These are phyloP conservation scores for Acanthococcus lagerstroemiae DNA, from an alignment of 2,888 invertebrate genomes.

Conservation along the genomic window DNA sequence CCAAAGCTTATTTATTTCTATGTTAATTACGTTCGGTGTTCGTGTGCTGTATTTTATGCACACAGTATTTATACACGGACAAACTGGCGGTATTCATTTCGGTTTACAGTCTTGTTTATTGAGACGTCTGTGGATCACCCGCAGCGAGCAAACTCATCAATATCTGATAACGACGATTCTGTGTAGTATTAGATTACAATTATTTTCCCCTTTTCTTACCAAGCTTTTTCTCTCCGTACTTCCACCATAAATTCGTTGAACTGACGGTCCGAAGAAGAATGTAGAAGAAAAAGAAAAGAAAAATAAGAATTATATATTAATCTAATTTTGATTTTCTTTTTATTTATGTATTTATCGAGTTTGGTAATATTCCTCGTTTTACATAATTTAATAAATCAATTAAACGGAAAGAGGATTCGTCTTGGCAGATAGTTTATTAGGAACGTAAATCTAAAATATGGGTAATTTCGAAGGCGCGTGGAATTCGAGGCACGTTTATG, in stretches of 20 bases:
- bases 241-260: constrained; percentile 8
- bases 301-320: constrained; percentile 1
- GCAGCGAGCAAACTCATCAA: constrained; percentile 26
- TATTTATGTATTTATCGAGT: too few species aligned
- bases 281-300: background rate
- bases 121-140: constrained; percentile 26
- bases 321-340: too few species aligned
- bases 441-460: too few species aligned
- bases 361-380: too few species aligned
- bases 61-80: background rate
- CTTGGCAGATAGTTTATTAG: too few species aligned
- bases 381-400: too few species aligned
- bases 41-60: constrained; percentile 23
- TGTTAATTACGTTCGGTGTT: constrained; percentile 20
- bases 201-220: constrained; percentile 5
- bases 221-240: background rate
- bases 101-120: constrained; percentile 24
- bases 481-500: too few species aligned
- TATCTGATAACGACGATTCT: constrained; percentile 26
- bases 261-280: background rate
- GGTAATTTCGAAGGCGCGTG: too few species aligned
- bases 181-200: constrained; percentile 25
- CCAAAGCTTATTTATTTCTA: constrained; percentile 16
- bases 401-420: too few species aligned
- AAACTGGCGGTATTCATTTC: constrained; percentile 12